phyloP scores from a whole-genome alignment of 2,113 vertebrate genomes.

The Pionites leucogaster region DNA sequence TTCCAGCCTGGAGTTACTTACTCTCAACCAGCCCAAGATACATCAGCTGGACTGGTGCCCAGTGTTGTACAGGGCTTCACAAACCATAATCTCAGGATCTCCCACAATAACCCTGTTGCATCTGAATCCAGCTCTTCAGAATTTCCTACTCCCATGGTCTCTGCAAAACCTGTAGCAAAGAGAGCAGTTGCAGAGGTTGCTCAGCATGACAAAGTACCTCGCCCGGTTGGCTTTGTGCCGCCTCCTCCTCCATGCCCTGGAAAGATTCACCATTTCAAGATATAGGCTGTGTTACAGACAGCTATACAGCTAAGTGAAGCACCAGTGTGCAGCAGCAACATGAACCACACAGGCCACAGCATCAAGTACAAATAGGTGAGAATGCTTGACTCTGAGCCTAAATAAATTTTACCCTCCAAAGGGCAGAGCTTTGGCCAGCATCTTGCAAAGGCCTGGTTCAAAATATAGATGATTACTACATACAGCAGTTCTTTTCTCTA shows the following conservation, averaged over 20 bases:
- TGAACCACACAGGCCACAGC: background rate
- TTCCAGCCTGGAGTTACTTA: conserved; percentile 51
- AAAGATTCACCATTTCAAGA: conserved; percentile 65
- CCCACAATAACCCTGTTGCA: conserved; percentile 2
- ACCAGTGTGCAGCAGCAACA: background rate
- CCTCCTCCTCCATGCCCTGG: conserved; percentile 68
- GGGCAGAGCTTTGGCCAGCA: background rate
- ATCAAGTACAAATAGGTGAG: background rate
- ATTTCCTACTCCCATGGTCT: rapidly evolving
- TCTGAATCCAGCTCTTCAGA: conserved; percentile 20
- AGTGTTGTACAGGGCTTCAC: background rate
- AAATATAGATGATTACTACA: background rate
- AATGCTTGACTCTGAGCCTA: background rate
- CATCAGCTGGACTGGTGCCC: background rate
- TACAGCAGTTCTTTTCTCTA: background rate
- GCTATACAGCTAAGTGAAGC: background rate
- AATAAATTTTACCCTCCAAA: background rate
- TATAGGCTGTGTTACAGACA: conserved; percentile 38
- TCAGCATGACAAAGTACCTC: conserved; percentile 2
- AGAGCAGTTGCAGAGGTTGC: background rate
- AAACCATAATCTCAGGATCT: conserved; percentile 53
- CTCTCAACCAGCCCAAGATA: background rate
- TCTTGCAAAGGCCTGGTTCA: background rate
- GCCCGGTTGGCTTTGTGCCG: conserved; percentile 19
- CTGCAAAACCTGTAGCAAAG: background rate